phyloP scores from a whole-genome alignment of 1,140 invertebrate species.

The Limonius californicus region DNA sequence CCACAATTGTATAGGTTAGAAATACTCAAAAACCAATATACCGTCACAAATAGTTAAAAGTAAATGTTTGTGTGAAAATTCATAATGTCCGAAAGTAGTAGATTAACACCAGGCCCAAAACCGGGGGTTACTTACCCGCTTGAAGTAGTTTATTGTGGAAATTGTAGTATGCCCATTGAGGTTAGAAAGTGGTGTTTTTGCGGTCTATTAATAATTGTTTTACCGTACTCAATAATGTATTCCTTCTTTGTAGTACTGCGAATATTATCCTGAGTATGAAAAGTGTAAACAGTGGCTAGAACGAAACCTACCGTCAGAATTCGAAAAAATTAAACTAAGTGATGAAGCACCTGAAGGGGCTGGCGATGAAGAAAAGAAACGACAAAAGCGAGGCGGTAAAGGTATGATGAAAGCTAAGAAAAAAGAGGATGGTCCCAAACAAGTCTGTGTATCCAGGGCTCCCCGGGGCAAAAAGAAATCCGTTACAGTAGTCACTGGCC shows the following conservation, averaged over 20 bases:
- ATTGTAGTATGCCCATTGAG: constrained; percentile 91
- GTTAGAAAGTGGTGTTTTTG: too few species aligned
- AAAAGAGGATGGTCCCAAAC: constrained; percentile 75
- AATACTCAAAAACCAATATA: too few species aligned
- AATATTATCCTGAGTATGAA: constrained; percentile 96
- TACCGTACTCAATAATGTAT: constrained; percentile 20
- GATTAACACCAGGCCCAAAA: constrained; percentile 49
- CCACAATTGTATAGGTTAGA: too few species aligned
- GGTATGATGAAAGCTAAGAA: constrained; percentile 85
- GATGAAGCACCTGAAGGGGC: constrained; percentile 62
- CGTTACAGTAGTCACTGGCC: constrained; percentile 85
- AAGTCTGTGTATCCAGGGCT: constrained; percentile 82
- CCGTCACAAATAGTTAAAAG: too few species aligned
- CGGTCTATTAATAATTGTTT: constrained; percentile 18
- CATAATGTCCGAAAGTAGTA: constrained; percentile 36
- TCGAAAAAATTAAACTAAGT: constrained; percentile 80
- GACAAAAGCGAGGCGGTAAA: constrained; percentile 87
- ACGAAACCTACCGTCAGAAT: constrained; percentile 88
- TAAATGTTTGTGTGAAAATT: too few species aligned
- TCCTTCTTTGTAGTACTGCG: constrained; percentile 77
- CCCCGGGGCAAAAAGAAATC: constrained; percentile 98
- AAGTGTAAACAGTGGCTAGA: constrained; percentile 97
- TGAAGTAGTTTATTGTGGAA: constrained; percentile 88
- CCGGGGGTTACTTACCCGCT: constrained; percentile 73
- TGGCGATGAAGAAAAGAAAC: constrained; percentile 87